Evolutionary conservation across 2,113 vertebrate species (phyloP), one percentile per base, ranked within the genome.

Genomic region (Syrrhaptes paradoxus): DNA sequence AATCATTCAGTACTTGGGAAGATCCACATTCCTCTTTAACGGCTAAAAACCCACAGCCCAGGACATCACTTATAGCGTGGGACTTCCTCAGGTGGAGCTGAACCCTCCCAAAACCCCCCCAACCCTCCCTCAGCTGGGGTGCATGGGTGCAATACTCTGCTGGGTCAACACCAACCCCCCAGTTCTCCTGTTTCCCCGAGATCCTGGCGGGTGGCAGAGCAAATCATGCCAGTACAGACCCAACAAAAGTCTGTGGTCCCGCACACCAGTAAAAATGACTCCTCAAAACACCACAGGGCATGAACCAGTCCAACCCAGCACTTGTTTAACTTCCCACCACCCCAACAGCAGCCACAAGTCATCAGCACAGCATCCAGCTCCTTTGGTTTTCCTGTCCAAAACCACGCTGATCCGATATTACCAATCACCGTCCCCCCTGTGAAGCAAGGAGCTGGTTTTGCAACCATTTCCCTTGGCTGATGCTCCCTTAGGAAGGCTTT

Each of bases 241-340:
- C 32, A 48, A 1, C 3, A 16, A 4, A 82, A 72, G 26, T 3
- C 71, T 0, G 0, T 1, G 0, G 24, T 63, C 26, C 34, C 14
- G 13, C 46, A 82, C 29, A 31, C 0, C 9, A 6, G 8, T 9
- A 4, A 61, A 88, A 78, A 66, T 3, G 5, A 26, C 22, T 29
- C 77, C 41, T 34, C 4, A 8, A 28, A 71, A 6, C 32, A 15
- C 19, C 3, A 0, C 1, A 4, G 52, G 28, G 43, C 4, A 6
- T 0, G 3, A 63, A 28, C 21, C 46, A 45, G 36, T 25, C 71
- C 90, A 19, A 13, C 3, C 17, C 41, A 67, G 29, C 17, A 1
- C 21, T 45, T 4, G 0, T 38, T 76, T 12, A 26, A 8, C 67
- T 31, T 52, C 76, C 31, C 21, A 45, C 29, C 54, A 17, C 4